Conservation (phyloP, 2,113 vertebrate genomes). For the Indicator maculatus region DNA sequence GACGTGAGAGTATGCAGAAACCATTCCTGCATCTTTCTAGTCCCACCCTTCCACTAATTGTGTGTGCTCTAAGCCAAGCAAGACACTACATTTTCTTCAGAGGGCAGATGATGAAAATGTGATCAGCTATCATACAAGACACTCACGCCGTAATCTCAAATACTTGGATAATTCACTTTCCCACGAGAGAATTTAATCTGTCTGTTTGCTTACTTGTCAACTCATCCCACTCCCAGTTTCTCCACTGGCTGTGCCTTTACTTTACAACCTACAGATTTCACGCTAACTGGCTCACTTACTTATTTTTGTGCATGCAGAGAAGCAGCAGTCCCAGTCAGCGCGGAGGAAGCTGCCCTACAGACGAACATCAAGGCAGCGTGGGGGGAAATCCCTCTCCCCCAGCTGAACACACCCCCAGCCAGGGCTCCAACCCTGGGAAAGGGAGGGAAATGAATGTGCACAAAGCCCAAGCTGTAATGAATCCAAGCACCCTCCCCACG, state of each 20-base stretch:
- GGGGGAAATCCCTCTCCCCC: neutral
- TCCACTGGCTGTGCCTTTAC: neutral
- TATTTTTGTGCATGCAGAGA: neutral
- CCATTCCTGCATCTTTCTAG: neutral
- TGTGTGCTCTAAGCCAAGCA: neutral
- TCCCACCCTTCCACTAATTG: neutral
- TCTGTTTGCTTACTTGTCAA: neutral
- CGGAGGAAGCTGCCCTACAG: neutral
- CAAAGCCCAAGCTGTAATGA: neutral
- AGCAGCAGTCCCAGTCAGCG: neutral
- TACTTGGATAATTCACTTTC: neutral
- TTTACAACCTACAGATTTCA: neutral
- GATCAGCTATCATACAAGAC: neutral
- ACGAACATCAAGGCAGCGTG: neutral
- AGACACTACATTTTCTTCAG: neutral
- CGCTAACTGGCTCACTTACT: neutral
- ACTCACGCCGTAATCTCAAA: neutral
- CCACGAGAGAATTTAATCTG: neutral
- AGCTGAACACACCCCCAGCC: neutral
- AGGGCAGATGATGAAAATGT: neutral
- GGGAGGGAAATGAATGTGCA: neutral
- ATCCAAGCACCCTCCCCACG: neutral
- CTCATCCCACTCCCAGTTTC: neutral
- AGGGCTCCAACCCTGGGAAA: neutral
- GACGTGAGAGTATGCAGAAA: slow-evolving; percentile 27